Evolutionary conservation across 2,888 invertebrate genomes (phyloP), one percentile per base, ranked within the genome.

Genomic region (Vannuccia rotundouncinata): DNA sequence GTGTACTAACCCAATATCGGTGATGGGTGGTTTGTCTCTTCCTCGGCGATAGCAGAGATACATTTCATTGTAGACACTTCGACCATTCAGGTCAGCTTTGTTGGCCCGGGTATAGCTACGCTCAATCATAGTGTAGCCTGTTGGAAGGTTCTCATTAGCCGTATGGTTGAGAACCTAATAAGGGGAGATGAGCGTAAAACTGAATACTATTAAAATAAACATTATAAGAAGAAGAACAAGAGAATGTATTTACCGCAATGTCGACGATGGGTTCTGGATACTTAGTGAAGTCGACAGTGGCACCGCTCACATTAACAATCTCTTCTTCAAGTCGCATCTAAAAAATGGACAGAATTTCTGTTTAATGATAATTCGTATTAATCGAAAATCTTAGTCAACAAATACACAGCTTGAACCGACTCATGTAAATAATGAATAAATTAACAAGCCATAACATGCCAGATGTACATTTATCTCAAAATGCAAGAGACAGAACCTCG

Each of bases 61-160:
- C 87, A 96, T 95, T 87, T 95, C 94, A 81, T 95, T 94, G 66
- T 96, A 91, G 85, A 98, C 91, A 84, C 95, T 96, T 31, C 98
- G 98, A 91, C 96, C 95, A 89, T 99, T 99, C 82, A 99, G 90
- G 89, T 99, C 95, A 0, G 99, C 99, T 28, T 92, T 73, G 73
- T 73, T 10, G 17, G 45, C 5, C 10, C 45, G 10, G 10, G 45
- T 45, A 17, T 45, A 45, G 45, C 45, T 45, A 17, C 45, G 45
- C 5, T 45, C 45, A 17, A 45, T 45, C 5, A 45, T 5, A 10
- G 45, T 45, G 45, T 10, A 45, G 17, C 45, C 45, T 17, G 45
- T 5, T 5, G 45, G 45, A 5, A 17, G 45, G 5, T 17, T 5
- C 45, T 45, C 45, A 5, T 45, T 45, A 10, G 45, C 45, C 17